phyloP scores from a whole-genome alignment of 2,888 invertebrate genomes.

The Ptilodon capucinus region DNA sequence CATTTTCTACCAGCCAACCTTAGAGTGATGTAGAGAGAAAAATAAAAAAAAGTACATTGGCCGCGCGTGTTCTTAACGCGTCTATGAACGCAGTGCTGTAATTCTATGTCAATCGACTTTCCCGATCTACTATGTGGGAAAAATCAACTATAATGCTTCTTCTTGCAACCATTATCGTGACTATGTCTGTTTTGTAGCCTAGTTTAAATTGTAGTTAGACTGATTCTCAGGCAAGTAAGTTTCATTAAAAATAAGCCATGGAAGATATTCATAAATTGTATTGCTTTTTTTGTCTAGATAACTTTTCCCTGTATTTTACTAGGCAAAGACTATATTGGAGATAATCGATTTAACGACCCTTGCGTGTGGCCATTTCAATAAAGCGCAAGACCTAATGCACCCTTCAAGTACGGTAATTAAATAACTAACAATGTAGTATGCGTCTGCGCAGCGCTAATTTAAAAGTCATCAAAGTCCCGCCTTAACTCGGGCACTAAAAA shows the following conservation, averaged over 20 bases:
- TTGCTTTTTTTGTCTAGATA: not conserved
- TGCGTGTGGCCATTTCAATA: not conserved
- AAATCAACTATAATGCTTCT: not conserved
- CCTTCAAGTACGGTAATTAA: not conserved
- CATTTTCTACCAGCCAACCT: too few species aligned
- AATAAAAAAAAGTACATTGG: too few species aligned
- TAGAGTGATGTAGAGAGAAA: too few species aligned
- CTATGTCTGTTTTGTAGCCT: too few species aligned
- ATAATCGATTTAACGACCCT: not conserved
- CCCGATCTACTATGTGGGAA: not conserved
- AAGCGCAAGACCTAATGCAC: not conserved
- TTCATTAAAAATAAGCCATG: not conserved
- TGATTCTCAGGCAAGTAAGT: too few species aligned
- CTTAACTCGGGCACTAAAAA: conserved; percentile 2
- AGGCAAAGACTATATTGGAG: not conserved
- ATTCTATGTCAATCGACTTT: not conserved
- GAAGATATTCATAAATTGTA: not conserved
- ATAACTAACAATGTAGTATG: conserved; percentile 7
- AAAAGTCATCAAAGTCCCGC: conserved; percentile 9
- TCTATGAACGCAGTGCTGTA: too few species aligned
- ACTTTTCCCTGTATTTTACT: not conserved
- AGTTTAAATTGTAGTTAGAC: too few species aligned
- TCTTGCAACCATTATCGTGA: conserved; percentile 1
- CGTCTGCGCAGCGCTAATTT: not conserved
- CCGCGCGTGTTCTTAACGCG: too few species aligned